These are phyloP conservation scores for Podarcis raffonei DNA, from an alignment of 2,113 vertebrate species.

Conservation along the genomic window DNA sequence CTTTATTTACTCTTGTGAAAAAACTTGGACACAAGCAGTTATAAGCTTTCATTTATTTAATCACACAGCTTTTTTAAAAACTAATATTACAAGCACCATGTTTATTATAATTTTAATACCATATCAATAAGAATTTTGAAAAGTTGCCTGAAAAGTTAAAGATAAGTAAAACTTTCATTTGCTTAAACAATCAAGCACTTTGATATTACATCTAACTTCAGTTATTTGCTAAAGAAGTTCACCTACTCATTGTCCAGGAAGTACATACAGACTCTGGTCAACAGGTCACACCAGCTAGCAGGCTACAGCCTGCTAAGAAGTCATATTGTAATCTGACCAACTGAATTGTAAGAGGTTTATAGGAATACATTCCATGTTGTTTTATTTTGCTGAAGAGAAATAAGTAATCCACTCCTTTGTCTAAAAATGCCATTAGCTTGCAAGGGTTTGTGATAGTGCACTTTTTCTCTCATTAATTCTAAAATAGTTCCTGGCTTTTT, in stretches of 20 bases:
- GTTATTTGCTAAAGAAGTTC: background rate
- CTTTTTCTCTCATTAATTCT: constrained; percentile 86
- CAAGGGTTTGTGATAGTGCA: constrained; percentile 39
- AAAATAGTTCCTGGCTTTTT: constrained; percentile 90
- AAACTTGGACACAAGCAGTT: background rate
- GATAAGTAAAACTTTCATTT: background rate
- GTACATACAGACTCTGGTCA: background rate
- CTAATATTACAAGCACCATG: background rate
- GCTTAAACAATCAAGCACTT: background rate
- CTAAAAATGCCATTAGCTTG: constrained; percentile 39
- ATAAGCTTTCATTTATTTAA: background rate
- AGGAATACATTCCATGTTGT: background rate
- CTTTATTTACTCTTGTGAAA: background rate
- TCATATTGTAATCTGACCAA: background rate
- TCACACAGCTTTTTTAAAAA: background rate
- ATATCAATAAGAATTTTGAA: background rate
- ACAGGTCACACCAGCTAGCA: background rate
- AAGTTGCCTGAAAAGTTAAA: background rate
- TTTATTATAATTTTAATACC: background rate
- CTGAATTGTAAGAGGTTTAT: background rate
- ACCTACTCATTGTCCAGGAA: no score
- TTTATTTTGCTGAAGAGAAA: background rate
- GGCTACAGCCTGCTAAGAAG: background rate
- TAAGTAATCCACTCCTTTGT: background rate
- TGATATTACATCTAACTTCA: background rate